Percentiles rank a stretch among this genome's conserved stretches.
These are phyloP conservation scores for Oxyura jamaicensis DNA, from an alignment of 2,113 vertebrate genomes.

Conservation along the genomic window DNA sequence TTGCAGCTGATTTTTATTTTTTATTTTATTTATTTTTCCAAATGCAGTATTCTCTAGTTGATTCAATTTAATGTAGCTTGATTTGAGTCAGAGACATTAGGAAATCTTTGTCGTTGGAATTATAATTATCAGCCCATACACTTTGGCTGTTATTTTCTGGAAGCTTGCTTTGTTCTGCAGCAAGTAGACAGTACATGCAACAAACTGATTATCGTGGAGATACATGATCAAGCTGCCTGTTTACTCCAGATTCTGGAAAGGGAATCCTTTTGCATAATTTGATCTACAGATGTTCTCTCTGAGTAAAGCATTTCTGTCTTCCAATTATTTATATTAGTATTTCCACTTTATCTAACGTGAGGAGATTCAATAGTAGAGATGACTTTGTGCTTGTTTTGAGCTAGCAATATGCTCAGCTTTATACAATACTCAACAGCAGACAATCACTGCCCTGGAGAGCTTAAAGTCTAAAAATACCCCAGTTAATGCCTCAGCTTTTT, in stretches of 20 bases:
- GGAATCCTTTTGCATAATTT: background rate
- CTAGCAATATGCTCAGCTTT: background rate
- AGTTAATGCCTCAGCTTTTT: constrained; percentile 13
- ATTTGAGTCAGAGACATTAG: background rate
- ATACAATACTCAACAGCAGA: background rate
- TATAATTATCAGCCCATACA: background rate
- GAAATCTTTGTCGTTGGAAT: background rate
- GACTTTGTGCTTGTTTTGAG: background rate
- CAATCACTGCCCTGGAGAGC: background rate
- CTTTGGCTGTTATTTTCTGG: background rate
- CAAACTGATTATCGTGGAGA: background rate
- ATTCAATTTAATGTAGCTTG: background rate
- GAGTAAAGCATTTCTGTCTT: background rate
- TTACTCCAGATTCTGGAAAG: background rate
- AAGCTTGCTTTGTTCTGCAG: background rate
- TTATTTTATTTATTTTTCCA: background rate
- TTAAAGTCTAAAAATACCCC: constrained; percentile 40
- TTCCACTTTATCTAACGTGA: background rate
- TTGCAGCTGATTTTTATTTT: background rate
- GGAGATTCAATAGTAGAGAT: background rate
- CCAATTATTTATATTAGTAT: background rate
- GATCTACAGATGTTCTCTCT: background rate
- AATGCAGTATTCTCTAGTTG: background rate
- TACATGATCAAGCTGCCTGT: background rate
- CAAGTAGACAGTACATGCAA: background rate